phyloP scores from a whole-genome alignment of 2,113 vertebrate species.

The Urocolius indicus region DNA sequence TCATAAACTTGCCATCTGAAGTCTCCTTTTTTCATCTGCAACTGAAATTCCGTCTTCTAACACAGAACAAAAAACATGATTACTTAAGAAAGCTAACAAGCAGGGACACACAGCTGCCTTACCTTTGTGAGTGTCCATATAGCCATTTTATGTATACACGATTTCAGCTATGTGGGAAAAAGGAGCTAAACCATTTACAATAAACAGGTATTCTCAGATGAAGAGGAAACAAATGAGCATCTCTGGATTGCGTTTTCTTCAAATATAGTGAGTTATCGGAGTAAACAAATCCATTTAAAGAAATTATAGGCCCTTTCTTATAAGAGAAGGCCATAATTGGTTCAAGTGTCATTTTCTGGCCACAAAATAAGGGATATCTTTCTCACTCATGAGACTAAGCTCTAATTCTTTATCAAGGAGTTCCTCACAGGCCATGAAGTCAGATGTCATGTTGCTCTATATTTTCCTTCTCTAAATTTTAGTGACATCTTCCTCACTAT shows the following conservation, averaged over 20 bases:
- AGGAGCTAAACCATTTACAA: neutral
- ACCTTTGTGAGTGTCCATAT: neutral
- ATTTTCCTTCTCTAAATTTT: neutral
- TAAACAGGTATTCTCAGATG: neutral
- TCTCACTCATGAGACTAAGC: neutral
- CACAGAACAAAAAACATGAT: neutral
- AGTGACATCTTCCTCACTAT: neutral
- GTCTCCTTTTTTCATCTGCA: neutral
- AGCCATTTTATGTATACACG: neutral
- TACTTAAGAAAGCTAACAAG: neutral
- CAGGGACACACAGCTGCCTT: neutral
- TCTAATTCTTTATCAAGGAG: neutral
- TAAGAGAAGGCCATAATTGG: neutral
- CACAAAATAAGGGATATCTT: neutral
- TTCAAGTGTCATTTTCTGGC: neutral
- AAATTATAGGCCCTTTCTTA: neutral
- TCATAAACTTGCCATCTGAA: neutral
- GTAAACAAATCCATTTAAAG: neutral
- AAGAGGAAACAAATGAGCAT: neutral
- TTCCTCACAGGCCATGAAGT: neutral
- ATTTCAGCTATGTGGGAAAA: neutral
- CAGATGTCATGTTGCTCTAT: neutral
- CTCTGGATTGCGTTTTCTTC: neutral
- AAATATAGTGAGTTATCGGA: neutral
- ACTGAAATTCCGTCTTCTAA: neutral